Evolutionary conservation across 92 coral and sea anemone species (phyloP).

Genomic region (Palythoa grandis): DNA sequence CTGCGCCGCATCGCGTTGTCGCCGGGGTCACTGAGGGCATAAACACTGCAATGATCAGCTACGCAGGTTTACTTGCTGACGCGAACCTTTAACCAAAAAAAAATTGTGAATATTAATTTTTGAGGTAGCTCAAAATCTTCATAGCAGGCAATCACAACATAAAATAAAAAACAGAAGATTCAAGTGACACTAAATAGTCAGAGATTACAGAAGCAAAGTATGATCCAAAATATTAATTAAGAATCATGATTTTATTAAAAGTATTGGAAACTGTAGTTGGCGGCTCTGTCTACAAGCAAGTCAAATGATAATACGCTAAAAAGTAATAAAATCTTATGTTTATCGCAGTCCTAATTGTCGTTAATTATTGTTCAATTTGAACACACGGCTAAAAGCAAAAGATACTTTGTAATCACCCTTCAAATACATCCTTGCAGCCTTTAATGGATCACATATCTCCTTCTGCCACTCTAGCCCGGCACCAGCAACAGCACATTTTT

Average conservation of each 20-base stretch:
- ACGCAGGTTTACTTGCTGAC: conserved; percentile 17
- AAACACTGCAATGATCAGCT: conserved; percentile 1
- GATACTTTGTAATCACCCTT: conserved; percentile 53
- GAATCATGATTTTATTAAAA: background rate
- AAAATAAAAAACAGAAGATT: background rate
- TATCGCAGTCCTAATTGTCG: background rate
- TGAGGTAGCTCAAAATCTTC: background rate
- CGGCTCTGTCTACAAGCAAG: background rate
- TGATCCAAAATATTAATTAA: background rate
- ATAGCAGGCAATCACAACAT: background rate
- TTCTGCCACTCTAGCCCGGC: conserved; percentile 21
- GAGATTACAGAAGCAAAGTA: background rate
- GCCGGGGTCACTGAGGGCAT: conserved; percentile 7
- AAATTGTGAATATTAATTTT: background rate
- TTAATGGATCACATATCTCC: conserved; percentile 2
- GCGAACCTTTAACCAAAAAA: conserved; percentile 15
- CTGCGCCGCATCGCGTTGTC: background rate
- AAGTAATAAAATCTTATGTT: background rate
- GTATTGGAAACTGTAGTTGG: background rate
- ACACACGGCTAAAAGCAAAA: background rate
- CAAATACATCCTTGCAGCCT: conserved; percentile 49
- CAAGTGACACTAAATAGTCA: background rate
- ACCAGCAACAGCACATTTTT: background rate
- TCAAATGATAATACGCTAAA: background rate
- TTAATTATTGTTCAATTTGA: background rate